Base-by-base conservation (phyloP, 2,113 vertebrate genomes). In the Laterallus jamaicensis region DNA sequence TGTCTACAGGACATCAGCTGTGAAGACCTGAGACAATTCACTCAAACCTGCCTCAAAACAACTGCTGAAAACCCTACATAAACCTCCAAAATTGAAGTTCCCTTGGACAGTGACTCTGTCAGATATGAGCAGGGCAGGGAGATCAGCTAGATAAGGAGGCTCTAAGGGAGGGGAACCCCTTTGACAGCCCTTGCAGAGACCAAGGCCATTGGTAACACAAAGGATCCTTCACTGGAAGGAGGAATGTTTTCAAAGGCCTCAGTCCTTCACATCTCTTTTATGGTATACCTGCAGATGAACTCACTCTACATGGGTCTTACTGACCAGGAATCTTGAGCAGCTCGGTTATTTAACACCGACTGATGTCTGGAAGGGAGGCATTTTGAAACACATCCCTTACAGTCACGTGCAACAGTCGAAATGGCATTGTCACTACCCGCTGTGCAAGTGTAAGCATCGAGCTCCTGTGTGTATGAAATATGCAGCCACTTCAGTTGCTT, bases 341-440 rank as follows among this genome's bases (percentile, higher is more conserved):
- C 40, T 52, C 19, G 19, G 13, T 26, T 15, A n/a, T 63, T 58
- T 63, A 29, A 26, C 44, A 56, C 68, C 80, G 55, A 10, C 35
- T 52, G 86, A 63, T 10, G 28, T 31, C 56, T 44, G 55, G 18
- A 62, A 58, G 49, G 58, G 26, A 50, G 11, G 18, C 5, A 21
- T 31, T 75, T 44, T 50, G 40, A 58, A 63, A 67, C 1, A 2
- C 12, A 14, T 40, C 47, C n/a, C 66, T 73, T 47, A 35, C 16
- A 35, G 25, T 47, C n/a, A 32, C 5, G 18, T 47, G 71, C 52
- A 29, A 49, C 29, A 2, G 35, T 39, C 28, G 42, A 29, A 54
- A 47, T 3, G 15, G 50, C 70, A 69, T 24, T 4, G 49, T 5
- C 24, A 25, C 2, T 1, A 1, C 37, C 40, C 16, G 1, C 1